These are phyloP conservation scores for Colaptes auratus DNA, from an alignment of 2,113 vertebrate species.

Conservation along the genomic window DNA sequence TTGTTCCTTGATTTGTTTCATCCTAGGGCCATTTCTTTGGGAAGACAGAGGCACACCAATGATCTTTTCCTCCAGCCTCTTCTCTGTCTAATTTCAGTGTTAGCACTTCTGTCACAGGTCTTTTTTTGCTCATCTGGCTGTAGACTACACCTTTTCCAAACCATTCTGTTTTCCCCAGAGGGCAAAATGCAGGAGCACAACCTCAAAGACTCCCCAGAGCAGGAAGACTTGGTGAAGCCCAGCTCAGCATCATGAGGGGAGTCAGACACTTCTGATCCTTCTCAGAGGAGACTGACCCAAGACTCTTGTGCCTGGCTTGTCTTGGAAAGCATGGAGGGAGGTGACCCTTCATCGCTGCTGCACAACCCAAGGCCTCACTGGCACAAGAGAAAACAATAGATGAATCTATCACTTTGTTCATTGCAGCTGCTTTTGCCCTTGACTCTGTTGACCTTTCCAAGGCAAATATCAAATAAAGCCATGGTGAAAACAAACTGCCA, in stretches of 20 bases:
- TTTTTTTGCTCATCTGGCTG: not conserved
- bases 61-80: not conserved
- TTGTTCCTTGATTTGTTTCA: not conserved
- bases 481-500: constrained; percentile 1
- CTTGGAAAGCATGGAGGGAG: rapidly evolving
- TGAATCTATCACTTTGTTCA: not conserved
- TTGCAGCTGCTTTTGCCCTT: not conserved
- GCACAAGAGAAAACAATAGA: not conserved
- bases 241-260: not conserved
- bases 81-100: not conserved
- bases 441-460: constrained; percentile 23
- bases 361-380: not conserved
- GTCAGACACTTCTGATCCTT: not conserved
- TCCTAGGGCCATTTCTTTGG: not conserved
- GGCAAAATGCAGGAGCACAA: not conserved
- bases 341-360: not conserved
- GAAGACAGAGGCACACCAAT: not conserved
- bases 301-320: rapidly evolving
- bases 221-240: not conserved
- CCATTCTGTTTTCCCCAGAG: not conserved
- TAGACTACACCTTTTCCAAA: not conserved
- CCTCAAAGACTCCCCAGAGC: not conserved
- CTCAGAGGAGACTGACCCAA: not conserved
- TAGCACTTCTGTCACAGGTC: not conserved
- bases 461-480: constrained; percentile 24